Conservation (phyloP, 1,140 invertebrate species). For the Sitobion miscanthi region DNA sequence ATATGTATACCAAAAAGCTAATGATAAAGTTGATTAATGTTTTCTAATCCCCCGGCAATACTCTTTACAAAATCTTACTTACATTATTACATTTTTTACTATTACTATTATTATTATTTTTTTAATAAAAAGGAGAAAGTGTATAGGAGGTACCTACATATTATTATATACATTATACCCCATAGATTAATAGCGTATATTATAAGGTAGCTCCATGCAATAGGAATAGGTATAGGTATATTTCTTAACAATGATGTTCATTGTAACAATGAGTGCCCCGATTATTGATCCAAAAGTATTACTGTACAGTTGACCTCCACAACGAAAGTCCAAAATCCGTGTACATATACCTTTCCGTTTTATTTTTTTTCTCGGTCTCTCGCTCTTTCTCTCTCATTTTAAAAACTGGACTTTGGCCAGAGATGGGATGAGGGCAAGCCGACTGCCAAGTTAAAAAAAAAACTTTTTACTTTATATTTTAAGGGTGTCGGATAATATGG, state of each 20-base stretch:
- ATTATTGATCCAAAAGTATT: constrained; percentile 43
- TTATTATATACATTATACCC: background rate
- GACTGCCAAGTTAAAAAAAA: constrained; percentile 48
- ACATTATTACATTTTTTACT: background rate
- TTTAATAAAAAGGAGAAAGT: background rate
- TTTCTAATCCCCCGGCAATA: background rate
- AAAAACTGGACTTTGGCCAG: constrained; percentile 48
- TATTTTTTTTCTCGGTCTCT: constrained; percentile 19
- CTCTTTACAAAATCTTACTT: constrained; percentile 12
- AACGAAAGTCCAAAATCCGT: constrained; percentile 28
- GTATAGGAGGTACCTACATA: background rate
- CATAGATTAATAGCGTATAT: background rate
- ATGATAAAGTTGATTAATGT: constrained; percentile 12
- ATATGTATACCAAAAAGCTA: background rate
- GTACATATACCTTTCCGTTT: constrained; percentile 26
- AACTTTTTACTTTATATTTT: constrained; percentile 55
- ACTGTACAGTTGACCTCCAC: constrained; percentile 35
- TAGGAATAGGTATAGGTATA: background rate
- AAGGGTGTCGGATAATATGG: constrained; percentile 22
- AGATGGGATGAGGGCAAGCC: background rate
- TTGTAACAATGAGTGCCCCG: background rate
- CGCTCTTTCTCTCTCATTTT: constrained; percentile 21
- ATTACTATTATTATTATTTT: background rate
- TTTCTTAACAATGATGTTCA: background rate
- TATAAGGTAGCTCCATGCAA: background rate